Conservation (phyloP, 2,888 invertebrate genomes). For the Dysmachus trigonus region DNA sequence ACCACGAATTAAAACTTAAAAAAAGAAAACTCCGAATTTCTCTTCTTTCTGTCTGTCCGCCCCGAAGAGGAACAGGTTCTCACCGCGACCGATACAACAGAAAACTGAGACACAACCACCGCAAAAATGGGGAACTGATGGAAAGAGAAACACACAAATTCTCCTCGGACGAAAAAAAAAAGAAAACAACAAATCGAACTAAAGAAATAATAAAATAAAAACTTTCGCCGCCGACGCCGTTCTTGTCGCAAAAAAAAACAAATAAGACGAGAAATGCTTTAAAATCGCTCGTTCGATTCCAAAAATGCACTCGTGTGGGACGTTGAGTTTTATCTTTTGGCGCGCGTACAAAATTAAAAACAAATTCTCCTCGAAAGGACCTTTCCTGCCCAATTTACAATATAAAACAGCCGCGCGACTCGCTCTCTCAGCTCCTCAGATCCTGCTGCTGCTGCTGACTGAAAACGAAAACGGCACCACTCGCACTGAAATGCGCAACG, state of each 20-base stretch:
- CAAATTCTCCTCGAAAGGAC: neutral
- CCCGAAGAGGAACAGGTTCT: neutral
- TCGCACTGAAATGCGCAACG: neutral
- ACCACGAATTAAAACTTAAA: neutral
- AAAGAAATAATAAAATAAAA: no score
- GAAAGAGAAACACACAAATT: neutral
- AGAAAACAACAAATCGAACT: neutral
- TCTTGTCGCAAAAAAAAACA: neutral
- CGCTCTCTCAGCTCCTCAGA: neutral
- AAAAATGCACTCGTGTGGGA: neutral
- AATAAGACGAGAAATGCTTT: neutral
- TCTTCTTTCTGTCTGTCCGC: neutral
- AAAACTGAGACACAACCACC: neutral
- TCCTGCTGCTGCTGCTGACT: no score
- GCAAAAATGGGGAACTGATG: neutral
- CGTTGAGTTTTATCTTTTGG: no score
- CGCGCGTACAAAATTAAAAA: neutral
- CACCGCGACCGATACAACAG: neutral
- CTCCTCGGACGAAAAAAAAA: neutral
- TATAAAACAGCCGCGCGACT: conserved; percentile 9
- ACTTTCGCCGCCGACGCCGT: neutral
- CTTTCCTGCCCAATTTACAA: neutral
- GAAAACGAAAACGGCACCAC: conserved; percentile 4
- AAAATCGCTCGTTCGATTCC: neutral
- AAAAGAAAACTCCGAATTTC: neutral